Evolutionary conservation across 2,888 invertebrate genomes (phyloP).

Genomic region (Aplocera efformata): DNA sequence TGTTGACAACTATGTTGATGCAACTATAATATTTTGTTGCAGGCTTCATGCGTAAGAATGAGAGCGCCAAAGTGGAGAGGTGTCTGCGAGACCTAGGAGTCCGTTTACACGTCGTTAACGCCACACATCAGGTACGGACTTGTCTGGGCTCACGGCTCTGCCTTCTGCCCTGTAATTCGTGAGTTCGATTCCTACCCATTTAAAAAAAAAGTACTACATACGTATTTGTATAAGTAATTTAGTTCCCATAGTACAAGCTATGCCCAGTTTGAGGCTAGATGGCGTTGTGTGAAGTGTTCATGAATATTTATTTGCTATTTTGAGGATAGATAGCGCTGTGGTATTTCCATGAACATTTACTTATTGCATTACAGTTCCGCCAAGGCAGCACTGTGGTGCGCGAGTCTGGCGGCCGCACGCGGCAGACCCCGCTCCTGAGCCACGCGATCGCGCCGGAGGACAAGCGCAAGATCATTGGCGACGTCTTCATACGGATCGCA

Average conservation of each 20-base stretch:
- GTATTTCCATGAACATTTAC: too few relatives aligned
- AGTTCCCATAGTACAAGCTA: too few relatives aligned
- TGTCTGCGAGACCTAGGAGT: constrained; percentile 91
- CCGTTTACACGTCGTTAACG: constrained; percentile 88
- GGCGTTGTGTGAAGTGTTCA: too few relatives aligned
- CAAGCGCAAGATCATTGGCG: constrained; percentile 99
- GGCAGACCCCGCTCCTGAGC: constrained; percentile 90
- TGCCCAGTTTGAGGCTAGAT: too few relatives aligned
- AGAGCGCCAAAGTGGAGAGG: constrained; percentile 92
- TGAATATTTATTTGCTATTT: too few relatives aligned
- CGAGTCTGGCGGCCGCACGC: constrained; percentile 68
- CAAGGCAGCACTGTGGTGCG: constrained; percentile 92
- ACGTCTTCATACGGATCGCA: constrained; percentile 97
- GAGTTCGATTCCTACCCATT: too few relatives aligned
- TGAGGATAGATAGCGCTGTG: too few relatives aligned
- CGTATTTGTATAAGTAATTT: too few relatives aligned
- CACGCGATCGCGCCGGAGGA: constrained; percentile 96
- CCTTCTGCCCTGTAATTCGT: too few relatives aligned
- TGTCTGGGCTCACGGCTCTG: too few relatives aligned
- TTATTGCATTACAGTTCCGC: constrained; percentile 82
- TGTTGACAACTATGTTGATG: too few relatives aligned
- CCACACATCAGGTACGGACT: constrained; percentile 74
- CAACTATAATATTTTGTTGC: constrained; percentile 14
- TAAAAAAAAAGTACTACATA: too few relatives aligned
- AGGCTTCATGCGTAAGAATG: constrained; percentile 97